A percentile compares a stretch with the other conserved stretches of the same genome.
phyloP scores from a whole-genome alignment of 2,113 vertebrate genomes.

The Macrotis lagotis region DNA sequence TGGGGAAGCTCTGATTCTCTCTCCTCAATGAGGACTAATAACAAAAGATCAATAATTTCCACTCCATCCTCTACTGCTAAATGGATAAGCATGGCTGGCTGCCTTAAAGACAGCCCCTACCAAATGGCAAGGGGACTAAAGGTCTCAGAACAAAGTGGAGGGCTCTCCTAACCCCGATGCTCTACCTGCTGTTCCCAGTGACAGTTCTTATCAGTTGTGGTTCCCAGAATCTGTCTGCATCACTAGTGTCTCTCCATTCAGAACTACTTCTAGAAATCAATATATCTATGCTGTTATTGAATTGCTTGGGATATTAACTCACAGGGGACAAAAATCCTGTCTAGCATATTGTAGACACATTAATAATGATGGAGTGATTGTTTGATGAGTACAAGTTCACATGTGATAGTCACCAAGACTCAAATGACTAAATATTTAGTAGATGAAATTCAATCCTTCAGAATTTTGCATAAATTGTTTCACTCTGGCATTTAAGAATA shows the following conservation, averaged over 20 bases:
- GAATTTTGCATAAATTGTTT: conserved; percentile 12
- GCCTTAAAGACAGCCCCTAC: background rate
- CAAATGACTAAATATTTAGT: background rate
- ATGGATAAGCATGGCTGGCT: background rate
- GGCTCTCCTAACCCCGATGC: background rate
- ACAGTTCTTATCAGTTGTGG: background rate
- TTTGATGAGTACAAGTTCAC: background rate
- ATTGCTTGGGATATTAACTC: background rate
- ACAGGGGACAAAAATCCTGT: background rate
- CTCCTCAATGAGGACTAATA: background rate
- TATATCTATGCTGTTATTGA: background rate
- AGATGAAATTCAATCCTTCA: background rate
- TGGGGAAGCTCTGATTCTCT: background rate
- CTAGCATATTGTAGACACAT: background rate
- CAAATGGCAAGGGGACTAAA: background rate
- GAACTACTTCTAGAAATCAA: background rate
- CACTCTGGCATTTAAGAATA: background rate
- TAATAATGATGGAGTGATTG: background rate
- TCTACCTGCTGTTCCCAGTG: background rate
- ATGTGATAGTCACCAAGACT: background rate
- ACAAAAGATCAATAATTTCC: background rate
- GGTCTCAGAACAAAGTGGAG: background rate
- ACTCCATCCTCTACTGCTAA: background rate
- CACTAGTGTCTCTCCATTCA: background rate
- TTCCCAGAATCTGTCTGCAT: background rate